These are phyloP conservation scores for Ceratina japonica DNA, from an alignment of 1,140 invertebrate genomes.

Conservation along the genomic window DNA sequence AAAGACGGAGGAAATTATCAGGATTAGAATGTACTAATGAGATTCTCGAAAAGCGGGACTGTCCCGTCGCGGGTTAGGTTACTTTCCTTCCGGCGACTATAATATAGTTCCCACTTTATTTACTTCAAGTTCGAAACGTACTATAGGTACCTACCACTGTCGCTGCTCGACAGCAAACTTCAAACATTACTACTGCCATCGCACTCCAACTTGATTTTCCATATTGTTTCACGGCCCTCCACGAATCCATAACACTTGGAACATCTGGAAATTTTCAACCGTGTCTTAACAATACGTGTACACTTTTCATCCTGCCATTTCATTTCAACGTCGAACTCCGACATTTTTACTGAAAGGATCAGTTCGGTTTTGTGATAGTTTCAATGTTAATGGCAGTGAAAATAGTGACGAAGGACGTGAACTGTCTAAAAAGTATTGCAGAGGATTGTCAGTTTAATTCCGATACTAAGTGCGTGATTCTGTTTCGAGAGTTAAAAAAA, in stretches of 20 bases:
- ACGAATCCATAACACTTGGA: neutral
- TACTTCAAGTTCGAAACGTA: neutral
- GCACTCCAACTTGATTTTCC: neutral
- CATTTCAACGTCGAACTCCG: neutral
- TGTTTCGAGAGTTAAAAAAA: neutral
- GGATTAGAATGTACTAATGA: too few species aligned
- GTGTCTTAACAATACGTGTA: too few species aligned
- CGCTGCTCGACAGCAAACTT: neutral
- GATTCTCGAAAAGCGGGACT: too few species aligned
- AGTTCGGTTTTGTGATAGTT: too few species aligned
- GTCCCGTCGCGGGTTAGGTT: too few species aligned
- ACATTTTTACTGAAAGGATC: neutral
- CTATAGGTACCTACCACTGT: neutral
- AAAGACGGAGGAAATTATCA: too few species aligned
- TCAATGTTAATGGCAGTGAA: too few species aligned
- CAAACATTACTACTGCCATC: constrained; percentile 1
- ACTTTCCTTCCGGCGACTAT: neutral
- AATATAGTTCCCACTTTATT: neutral
- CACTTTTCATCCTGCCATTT: neutral
- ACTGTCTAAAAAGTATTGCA: too few species aligned
- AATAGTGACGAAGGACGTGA: too few species aligned
- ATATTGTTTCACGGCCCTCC: too few species aligned
- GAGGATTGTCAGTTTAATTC: neutral
- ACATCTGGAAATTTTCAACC: neutral
- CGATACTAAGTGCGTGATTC: neutral